These are phyloP conservation scores for Archaeoteleia sp. DNA, from an alignment of 2,888 invertebrate species.

Conservation along the genomic window DNA sequence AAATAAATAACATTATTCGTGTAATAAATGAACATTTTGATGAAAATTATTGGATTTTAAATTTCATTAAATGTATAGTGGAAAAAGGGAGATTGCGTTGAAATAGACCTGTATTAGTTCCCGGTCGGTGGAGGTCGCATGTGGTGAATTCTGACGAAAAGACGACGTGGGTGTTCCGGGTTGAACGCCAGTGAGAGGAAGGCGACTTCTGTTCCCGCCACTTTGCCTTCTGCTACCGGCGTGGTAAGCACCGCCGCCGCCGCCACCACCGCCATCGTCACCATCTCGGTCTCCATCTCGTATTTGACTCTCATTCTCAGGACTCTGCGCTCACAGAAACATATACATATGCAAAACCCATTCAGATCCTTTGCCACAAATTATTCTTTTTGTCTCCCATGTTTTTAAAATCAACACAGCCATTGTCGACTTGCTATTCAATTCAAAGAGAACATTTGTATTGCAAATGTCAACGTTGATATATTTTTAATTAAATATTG, in stretches of 20 bases:
- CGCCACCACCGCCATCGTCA: slow-evolving; percentile 44
- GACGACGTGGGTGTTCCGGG: slow-evolving; percentile 54
- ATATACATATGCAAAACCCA: slow-evolving; percentile 1
- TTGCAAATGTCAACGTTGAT: too few species aligned
- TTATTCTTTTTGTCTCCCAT: too few species aligned
- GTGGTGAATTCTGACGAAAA: slow-evolving; percentile 59
- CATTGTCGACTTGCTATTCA: too few species aligned
- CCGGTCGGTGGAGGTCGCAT: slow-evolving; percentile 71
- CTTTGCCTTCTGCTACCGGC: slow-evolving; percentile 50
- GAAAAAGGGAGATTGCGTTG: too few species aligned
- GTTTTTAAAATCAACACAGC: too few species aligned
- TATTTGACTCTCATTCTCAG: slow-evolving; percentile 58
- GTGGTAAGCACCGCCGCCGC: slow-evolving; percentile 26
- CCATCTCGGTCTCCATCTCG: slow-evolving; percentile 40
- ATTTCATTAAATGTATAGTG: too few species aligned
- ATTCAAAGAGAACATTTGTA: too few species aligned
- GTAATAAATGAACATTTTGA: too few species aligned
- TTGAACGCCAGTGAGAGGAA: slow-evolving; percentile 41
- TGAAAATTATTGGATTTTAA: too few species aligned
- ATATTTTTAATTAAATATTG: too few species aligned
- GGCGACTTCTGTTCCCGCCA: slow-evolving; percentile 49
- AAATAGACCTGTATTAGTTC: slow-evolving; percentile 74
- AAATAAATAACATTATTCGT: too few species aligned
- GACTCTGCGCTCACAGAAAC: slow-evolving; percentile 45
- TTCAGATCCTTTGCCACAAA: too few species aligned